phyloP scores from a whole-genome alignment of 2,888 invertebrate species.

The Watsonalla binaria region DNA sequence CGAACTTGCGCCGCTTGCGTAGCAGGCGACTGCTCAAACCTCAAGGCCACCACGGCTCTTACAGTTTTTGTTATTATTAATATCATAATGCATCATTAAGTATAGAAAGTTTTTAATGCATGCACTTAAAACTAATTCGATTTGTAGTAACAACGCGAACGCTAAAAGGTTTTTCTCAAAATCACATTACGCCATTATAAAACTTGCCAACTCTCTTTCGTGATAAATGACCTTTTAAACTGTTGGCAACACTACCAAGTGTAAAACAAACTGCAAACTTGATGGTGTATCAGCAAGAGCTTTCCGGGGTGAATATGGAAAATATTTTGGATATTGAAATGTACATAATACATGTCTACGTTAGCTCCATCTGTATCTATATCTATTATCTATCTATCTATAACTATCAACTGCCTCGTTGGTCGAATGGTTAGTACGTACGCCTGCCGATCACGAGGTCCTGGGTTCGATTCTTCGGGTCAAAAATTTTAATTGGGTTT shows the following conservation, averaged over 20 bases:
- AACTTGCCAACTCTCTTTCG: slow-evolving; percentile 45
- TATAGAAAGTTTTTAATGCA: background rate
- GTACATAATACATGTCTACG: too few relatives aligned
- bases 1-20: too few relatives aligned
- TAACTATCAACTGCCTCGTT: too few relatives aligned
- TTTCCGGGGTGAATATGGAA: slow-evolving; percentile 2
- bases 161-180: slow-evolving; percentile 60
- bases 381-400: too few relatives aligned
- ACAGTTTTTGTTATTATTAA: background rate
- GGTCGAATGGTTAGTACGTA: too few relatives aligned
- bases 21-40: too few relatives aligned
- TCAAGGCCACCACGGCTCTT: too few relatives aligned
- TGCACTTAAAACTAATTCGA: slow-evolving; percentile 46
- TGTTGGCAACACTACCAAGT: slow-evolving; percentile 54
- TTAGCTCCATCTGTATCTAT: slow-evolving; percentile 1
- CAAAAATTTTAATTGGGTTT: too few relatives aligned
- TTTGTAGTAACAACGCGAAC: slow-evolving; percentile 44
- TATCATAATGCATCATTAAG: background rate
- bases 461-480: too few relatives aligned
- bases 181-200: slow-evolving; percentile 59
- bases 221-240: slow-evolving; percentile 70
- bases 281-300: slow-evolving; percentile 1
- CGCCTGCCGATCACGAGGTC: too few relatives aligned
- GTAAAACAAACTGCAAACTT: slow-evolving; percentile 13
- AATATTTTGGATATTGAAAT: too few relatives aligned